These are phyloP conservation scores for Lepus timidus DNA, from an alignment of 2,113 vertebrate species.

Conservation along the genomic window DNA sequence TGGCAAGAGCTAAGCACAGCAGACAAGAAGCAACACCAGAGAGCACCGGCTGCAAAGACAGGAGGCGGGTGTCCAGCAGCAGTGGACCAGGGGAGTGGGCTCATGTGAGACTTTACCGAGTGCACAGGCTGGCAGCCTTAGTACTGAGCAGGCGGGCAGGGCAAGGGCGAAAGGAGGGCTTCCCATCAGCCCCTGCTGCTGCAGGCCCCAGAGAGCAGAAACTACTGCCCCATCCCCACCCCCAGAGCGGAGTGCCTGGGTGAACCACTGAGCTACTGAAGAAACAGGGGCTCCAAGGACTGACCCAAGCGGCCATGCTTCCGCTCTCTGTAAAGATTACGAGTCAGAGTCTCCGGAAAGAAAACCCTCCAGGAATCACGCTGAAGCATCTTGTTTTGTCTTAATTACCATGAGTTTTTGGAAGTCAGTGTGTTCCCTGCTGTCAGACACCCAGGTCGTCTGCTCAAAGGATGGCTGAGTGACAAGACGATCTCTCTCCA, in stretches of 20 bases:
- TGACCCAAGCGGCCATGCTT: neutral
- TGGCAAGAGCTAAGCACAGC: neutral
- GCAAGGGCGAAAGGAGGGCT: accelerated
- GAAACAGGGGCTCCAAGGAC: neutral
- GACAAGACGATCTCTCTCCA: conserved; percentile 4
- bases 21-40: neutral
- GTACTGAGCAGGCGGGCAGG: neutral
- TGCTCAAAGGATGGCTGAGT: conserved; percentile 60
- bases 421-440: conserved; percentile 49
- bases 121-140: neutral
- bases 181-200: neutral
- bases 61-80: neutral
- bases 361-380: conserved; percentile 75
- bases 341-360: conserved; percentile 19
- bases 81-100: neutral
- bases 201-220: neutral
- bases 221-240: neutral
- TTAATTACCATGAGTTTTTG: conserved; percentile 59
- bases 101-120: neutral
- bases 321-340: neutral
- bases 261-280: neutral
- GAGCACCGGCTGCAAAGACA: neutral
- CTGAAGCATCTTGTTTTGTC: conserved; percentile 70
- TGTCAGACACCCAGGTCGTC: conserved; percentile 44
- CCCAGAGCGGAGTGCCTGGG: neutral